Percentiles rank a stretch among this genome's conserved stretches.
Conservation (phyloP, 2,113 vertebrate species). For the Notechis scutatus region DNA sequence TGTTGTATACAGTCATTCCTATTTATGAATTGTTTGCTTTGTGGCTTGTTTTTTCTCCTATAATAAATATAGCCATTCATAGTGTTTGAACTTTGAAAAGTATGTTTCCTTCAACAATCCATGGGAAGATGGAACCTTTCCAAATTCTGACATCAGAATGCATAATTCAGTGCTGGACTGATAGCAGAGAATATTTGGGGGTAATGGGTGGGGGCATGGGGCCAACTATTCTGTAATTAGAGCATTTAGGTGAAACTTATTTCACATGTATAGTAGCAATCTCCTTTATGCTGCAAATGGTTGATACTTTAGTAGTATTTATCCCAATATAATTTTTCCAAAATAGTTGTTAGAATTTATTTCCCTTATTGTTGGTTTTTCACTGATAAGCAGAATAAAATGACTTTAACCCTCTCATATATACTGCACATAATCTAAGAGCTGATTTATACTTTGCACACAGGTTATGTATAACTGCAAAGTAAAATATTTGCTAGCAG, state of each 20-base stretch:
- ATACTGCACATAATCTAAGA: background rate
- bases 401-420: background rate
- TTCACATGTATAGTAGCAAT: background rate
- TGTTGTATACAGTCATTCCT: background rate
- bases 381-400: background rate
- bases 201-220: background rate
- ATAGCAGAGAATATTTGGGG: background rate
- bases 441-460: background rate
- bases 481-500: background rate
- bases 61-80: background rate
- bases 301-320: background rate
- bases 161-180: background rate
- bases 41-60: background rate
- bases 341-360: background rate
- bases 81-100: background rate
- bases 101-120: background rate
- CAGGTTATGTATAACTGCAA: background rate
- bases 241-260: background rate
- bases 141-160: background rate
- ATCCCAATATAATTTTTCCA: background rate
- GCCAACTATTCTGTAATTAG: background rate
- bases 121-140: background rate
- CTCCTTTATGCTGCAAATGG: background rate
- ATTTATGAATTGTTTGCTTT: background rate
- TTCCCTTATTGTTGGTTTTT: background rate